phyloP scores from a whole-genome alignment of 2,888 invertebrate species.

The Drosophila kuntzei region DNA sequence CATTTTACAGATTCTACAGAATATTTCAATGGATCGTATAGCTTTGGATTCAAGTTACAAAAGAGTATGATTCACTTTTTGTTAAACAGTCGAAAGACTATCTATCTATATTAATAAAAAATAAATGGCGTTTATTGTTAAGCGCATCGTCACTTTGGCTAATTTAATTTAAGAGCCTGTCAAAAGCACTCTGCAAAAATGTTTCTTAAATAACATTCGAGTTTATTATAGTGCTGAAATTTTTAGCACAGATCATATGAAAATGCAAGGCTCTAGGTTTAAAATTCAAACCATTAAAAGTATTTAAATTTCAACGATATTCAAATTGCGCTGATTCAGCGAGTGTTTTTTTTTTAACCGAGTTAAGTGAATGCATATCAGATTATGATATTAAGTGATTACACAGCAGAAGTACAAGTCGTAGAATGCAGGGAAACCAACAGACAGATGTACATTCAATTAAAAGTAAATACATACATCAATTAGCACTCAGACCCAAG shows the following conservation, averaged over 20 bases:
- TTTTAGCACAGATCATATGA: too few relatives aligned
- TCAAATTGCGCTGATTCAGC: slow-evolving; percentile 10
- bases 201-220: too few relatives aligned
- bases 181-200: too few relatives aligned
- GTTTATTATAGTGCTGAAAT: too few relatives aligned
- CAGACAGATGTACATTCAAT: slow-evolving; percentile 47
- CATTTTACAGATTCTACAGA: neutral
- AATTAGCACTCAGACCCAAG: slow-evolving; percentile 46
- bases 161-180: too few relatives aligned
- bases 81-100: too few relatives aligned
- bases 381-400: slow-evolving; percentile 47
- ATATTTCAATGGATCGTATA: neutral
- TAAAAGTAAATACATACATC: slow-evolving; percentile 62
- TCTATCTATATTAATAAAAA: too few relatives aligned
- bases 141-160: too few relatives aligned
- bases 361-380: slow-evolving; percentile 42
- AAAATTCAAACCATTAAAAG: neutral
- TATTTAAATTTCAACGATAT: slow-evolving; percentile 1
- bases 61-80: neutral
- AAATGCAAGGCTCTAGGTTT: too few relatives aligned
- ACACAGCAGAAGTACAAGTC: slow-evolving; percentile 25
- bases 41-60: neutral
- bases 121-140: too few relatives aligned
- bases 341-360: slow-evolving; percentile 1
- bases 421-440: slow-evolving; percentile 1